A percentile compares a stretch with the other conserved stretches of the same genome.
Conservation (phyloP, 2,888 invertebrate species). For the Dryomyza anilis region DNA sequence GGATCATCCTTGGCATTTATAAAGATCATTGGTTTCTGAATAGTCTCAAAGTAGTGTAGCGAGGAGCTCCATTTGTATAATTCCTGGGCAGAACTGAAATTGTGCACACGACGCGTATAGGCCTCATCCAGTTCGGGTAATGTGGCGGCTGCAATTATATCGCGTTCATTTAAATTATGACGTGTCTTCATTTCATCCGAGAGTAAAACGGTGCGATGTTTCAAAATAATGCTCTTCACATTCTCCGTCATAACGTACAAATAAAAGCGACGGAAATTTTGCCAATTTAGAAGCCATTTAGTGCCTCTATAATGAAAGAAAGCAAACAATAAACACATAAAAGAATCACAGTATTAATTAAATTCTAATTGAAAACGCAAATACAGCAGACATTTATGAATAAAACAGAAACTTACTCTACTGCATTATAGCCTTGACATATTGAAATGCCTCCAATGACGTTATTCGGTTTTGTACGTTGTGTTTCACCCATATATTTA, state of each 20-base stretch:
- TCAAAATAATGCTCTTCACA: constrained; percentile 84
- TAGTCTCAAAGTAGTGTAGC: constrained; percentile 76
- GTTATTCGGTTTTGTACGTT: constrained; percentile 67
- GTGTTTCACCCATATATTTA: constrained; percentile 86
- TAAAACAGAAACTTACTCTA: constrained; percentile 71
- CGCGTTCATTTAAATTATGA: constrained; percentile 75
- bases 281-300: constrained; percentile 83
- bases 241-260: constrained; percentile 93
- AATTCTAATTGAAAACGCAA: no score
- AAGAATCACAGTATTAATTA: no score
- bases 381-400: neutral
- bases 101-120: constrained; percentile 80
- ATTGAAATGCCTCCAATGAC: constrained; percentile 90
- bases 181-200: constrained; percentile 74
- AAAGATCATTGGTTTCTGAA: constrained; percentile 86
- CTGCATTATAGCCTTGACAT: constrained; percentile 93
- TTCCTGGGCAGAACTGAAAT: constrained; percentile 78
- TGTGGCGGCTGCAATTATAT: constrained; percentile 85
- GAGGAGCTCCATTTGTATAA: constrained; percentile 87
- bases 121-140: constrained; percentile 87
- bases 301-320: constrained; percentile 70
- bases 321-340: neutral
- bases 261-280: constrained; percentile 87
- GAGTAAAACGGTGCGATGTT: constrained; percentile 78
- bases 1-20: constrained; percentile 93